phyloP scores from a whole-genome alignment of 1,140 invertebrate genomes.

The Chelonus insularis region DNA sequence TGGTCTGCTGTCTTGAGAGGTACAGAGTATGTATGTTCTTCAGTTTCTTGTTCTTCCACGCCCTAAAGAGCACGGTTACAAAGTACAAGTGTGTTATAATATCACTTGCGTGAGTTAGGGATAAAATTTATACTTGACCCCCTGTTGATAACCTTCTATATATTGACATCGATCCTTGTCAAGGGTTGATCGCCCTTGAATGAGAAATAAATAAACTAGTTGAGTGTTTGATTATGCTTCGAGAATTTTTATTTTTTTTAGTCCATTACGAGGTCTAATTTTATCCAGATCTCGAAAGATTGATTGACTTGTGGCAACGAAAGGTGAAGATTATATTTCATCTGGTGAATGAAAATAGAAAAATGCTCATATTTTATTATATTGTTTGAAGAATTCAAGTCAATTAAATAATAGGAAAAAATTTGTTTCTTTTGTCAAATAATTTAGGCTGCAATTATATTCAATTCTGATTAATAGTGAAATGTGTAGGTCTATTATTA shows the following conservation, averaged over 20 bases:
- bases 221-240: background rate
- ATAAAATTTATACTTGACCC: slow-evolving; percentile 32
- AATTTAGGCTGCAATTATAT: background rate
- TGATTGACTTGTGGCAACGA: background rate
- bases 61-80: background rate
- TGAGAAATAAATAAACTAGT: slow-evolving; percentile 6
- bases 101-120: background rate
- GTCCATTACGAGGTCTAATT: background rate
- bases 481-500: slow-evolving; percentile 10
- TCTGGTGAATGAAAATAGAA: background rate
- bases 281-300: slow-evolving; percentile 6
- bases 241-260: background rate
- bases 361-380: too few species aligned
- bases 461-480: background rate
- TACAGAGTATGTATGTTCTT: background rate
- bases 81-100: slow-evolving; percentile 6
- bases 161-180: slow-evolving; percentile 31
- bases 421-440: too few species aligned
- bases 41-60: slow-evolving; percentile 1
- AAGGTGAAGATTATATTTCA: background rate
- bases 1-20: slow-evolving; percentile 41
- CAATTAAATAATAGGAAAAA: too few species aligned
- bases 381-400: too few species aligned
- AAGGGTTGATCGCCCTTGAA: slow-evolving; percentile 10
- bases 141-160: slow-evolving; percentile 40